Base-by-base conservation (phyloP, 1,140 invertebrate genomes). In the Drosophila ogumai region DNA sequence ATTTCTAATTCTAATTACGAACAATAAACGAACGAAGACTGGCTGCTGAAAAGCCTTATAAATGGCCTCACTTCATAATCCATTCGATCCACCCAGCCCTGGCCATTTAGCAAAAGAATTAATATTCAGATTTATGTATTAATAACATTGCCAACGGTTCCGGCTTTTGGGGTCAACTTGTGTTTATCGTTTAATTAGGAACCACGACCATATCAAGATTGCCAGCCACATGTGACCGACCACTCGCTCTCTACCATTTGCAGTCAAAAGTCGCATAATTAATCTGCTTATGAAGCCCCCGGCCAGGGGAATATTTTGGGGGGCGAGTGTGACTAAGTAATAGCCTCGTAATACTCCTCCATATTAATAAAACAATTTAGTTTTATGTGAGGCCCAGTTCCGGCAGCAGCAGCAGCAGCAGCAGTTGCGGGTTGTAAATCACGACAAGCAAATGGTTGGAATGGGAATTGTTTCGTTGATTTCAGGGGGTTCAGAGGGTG, bases 71-170 rank as follows among this genome's bases (percentile, higher is more conserved):
- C 55, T 86, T 86, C 82, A 86, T 86, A 86, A 82, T 86, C 82
- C 82, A 75, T 75, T 65, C 66, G 66, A 38, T 10, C 61, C 38
- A 47, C 41, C 32, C 43, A 13, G 36, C 19, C 28, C 31, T 22
- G 60, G 47, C 65, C 56, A 72, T 72, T 59, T 38, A 13, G 43
- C 22, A 72, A 49, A 72, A 59, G 67, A 87, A 86, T 86, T 86
- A 86, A 86, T 86, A 86, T 86, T 87, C 82, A 82, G 82, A 86
- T 86, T 86, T 87, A 86, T 86, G 82, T 87, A 87, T 87, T 87
- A 86, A 86, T 86, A 86, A 79, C 79, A 86, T 87, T 79, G 55
- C 54, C 63, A 50, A 59, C 38, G 38, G 41, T 52, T 67, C 40
- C 19, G 25, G 34, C 44, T 25, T 32, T 44, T 44, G 80, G 78